Base-by-base conservation (phyloP, 2,888 invertebrate genomes). In the Andrena trimmerana region DNA sequence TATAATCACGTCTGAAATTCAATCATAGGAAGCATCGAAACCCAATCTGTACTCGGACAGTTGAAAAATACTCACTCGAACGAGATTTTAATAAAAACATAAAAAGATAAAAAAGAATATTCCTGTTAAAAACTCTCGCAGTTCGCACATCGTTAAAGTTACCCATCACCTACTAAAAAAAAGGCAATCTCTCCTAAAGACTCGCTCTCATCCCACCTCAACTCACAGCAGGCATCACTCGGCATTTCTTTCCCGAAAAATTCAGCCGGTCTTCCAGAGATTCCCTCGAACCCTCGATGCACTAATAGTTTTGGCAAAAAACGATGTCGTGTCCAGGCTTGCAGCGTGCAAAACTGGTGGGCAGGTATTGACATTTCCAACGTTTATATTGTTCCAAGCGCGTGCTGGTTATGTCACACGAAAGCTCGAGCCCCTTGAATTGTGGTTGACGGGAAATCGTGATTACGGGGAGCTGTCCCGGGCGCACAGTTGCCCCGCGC, bases 1-100 rank as follows among this genome's bases (percentile, higher is more conserved):
- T 29, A n/a, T 69, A 62, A 76, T 70, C 63, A 76, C 50, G 69
- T 70, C 69, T 29, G 29, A 69, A 59, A 42, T 2, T n/a, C 29
- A 13, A 20, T 1, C 42, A 16, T 13, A 29, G 65, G 2, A 48
- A 24, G 8, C 36, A 36, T 29, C 57, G 57, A 7, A 20, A 57
- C 3, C 36, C 52, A 68, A 57, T 54, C 33, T 0, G 6, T 8
- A 33, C 54, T 54, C n/a, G 24, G 8, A 8, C 0, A 42, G 16
- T 16, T 42, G 16, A 16, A 42, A 13, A 42, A 13, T 5, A 42
- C 42, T 42, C 42, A 0, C 42, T 42, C 5, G 3, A 42, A 42
- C 13, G 42, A 42, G 20, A 52, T 52, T 54, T 8, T 7, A 20
- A 54, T 42, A 42, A 42, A 42, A 42, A 16, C 16, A 42, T 42